Base-by-base conservation (phyloP, 1,140 invertebrate species). In the Ceratina australensis region DNA sequence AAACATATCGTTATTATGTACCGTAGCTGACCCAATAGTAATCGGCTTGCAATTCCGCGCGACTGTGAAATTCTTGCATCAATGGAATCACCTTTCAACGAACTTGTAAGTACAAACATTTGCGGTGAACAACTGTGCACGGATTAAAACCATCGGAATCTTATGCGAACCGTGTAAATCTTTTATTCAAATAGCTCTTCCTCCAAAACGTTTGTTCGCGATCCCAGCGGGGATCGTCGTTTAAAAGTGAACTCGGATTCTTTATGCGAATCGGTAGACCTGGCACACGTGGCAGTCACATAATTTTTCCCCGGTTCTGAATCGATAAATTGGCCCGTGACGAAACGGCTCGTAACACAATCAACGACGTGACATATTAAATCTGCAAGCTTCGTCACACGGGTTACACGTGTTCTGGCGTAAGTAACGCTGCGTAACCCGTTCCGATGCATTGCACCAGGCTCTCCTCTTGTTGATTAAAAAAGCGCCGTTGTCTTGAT, bases 251-350 rank as follows among this genome's bases (percentile, higher is more conserved):
- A 42, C 10, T 42, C 33, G 33, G 33, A 42, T 42, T 42, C 33
- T 5, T 42, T 2, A 52, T 20, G 0, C 49, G 28, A n/a, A 28
- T 60, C 33, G 10, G 26, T 61, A 49, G 22, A 20, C 59, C 18
- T 12, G 60, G 26, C 28, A 68, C 64, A 50, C 73, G 54, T 50
- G 54, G 5, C 26, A 22, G 12, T 18, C 26, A 24, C 33, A 42
- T 2, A 33, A 73, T 64, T 56, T 42, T 54, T 65, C 24, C 50
- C 24, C 52, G 16, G 20, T 26, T 65, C 42, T 24, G 54, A 68
- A 68, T 76, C 73, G 54, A 76, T 76, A 60, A 47, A 68, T 68
- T 50, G 54, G 15, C 33, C 64, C 68, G 12, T 68, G 73, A 68
- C 73, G 64, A 76, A 59, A 76, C 42, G 28, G 20, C 22, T 50